Percentiles rank a stretch among this genome's conserved stretches.
phyloP scores from a whole-genome alignment of 1,140 invertebrate species.

The Drosophila murphyi region DNA sequence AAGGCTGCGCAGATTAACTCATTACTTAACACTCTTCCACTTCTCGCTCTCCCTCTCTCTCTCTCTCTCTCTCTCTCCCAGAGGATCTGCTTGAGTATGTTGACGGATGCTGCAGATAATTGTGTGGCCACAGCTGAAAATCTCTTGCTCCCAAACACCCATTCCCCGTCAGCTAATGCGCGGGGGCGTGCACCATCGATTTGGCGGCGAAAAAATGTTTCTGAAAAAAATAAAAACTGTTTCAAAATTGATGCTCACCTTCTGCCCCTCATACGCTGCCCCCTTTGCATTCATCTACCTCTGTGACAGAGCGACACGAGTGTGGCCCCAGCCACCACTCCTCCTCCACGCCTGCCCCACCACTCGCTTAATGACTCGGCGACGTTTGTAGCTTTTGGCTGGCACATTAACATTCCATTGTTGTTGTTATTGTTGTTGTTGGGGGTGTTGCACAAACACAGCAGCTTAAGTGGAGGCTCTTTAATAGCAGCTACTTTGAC shows the following conservation, averaged over 20 bases:
- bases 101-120: constrained; percentile 78
- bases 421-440: constrained; percentile 27
- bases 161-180: constrained; percentile 46
- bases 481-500: constrained; percentile 43
- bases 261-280: constrained; percentile 47
- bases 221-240: constrained; percentile 48
- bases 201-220: constrained; percentile 51
- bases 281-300: constrained; percentile 9
- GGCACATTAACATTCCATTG: constrained; percentile 75
- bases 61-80: too few species aligned
- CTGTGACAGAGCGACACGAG: constrained; percentile 37
- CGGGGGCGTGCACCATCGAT: constrained; percentile 68
- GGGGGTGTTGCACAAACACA: constrained; percentile 66
- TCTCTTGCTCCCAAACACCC: constrained; percentile 28
- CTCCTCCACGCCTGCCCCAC: not conserved
- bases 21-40: constrained; percentile 80
- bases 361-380: constrained; percentile 65
- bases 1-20: constrained; percentile 78
- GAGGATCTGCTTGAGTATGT: constrained; percentile 29
- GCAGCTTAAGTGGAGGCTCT: constrained; percentile 46
- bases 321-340: constrained; percentile 10
- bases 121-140: constrained; percentile 76
- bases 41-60: constrained; percentile 3
- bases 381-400: constrained; percentile 63
- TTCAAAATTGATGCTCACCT: constrained; percentile 79